Conservation (phyloP, 2,113 vertebrate genomes). For the Ailurus styani region DNA sequence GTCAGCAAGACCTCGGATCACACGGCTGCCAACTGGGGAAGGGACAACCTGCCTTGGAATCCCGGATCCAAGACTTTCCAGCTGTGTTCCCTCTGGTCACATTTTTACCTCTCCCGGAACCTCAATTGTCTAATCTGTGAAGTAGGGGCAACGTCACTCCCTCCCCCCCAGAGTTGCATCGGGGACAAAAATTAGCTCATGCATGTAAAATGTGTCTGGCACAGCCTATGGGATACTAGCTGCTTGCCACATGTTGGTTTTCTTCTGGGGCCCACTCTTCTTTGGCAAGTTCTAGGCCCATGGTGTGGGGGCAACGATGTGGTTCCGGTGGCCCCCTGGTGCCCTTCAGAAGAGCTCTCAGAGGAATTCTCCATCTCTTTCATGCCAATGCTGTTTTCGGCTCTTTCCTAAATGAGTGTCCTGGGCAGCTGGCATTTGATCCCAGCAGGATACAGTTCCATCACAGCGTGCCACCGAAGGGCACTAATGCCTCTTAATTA, state of each 20-base stretch:
- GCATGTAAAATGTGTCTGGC: not conserved
- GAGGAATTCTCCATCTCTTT: not conserved
- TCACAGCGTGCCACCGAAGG: not conserved
- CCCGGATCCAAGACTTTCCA: constrained; percentile 5
- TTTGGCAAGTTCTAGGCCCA: not conserved
- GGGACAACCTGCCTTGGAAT: not conserved
- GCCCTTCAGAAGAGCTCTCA: not conserved
- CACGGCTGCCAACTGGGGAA: not conserved
- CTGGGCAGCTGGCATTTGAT: constrained; percentile 22
- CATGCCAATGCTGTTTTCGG: not conserved
- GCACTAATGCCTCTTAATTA: constrained; percentile 43
- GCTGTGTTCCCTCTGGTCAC: not conserved
- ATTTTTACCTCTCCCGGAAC: constrained; percentile 13
- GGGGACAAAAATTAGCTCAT: not conserved
- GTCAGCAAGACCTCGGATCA: constrained; percentile 25
- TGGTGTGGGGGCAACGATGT: not conserved
- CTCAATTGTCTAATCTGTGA: constrained; percentile 25
- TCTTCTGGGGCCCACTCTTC: not conserved
- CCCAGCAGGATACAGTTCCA: not conserved
- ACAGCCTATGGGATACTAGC: not conserved
- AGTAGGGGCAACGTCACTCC: not conserved
- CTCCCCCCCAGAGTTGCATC: not conserved
- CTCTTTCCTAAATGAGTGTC: not conserved
- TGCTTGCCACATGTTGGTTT: not conserved
- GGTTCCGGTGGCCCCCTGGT: not conserved